Evolutionary conservation across 2,797 vertebrate genomes (phyloP).

Genomic region (Mus caroli): DNA sequence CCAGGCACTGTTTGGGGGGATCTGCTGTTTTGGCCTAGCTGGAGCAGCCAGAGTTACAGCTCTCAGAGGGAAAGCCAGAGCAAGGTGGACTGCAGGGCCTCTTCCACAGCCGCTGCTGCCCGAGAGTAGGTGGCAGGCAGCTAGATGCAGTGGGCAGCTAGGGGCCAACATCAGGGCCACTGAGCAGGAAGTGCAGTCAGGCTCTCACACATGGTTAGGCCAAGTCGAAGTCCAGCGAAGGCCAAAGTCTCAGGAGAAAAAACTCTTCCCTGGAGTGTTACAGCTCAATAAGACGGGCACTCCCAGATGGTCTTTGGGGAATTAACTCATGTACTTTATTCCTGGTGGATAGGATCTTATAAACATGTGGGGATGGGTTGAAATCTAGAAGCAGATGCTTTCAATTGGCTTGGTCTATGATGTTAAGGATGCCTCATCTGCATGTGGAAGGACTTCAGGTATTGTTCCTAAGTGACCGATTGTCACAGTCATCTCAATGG

Average conservation of each 20-base stretch:
- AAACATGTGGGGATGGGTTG: background rate
- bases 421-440: background rate
- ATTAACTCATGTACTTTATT: background rate
- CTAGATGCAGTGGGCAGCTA: background rate
- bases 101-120: background rate
- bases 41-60: background rate
- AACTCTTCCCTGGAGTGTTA: background rate
- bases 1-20: background rate
- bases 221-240: background rate
- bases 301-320: background rate
- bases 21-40: background rate
- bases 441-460: background rate
- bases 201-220: background rate
- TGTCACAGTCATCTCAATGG: background rate
- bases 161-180: background rate
- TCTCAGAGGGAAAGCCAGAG: background rate
- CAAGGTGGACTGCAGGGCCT: background rate
- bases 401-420: background rate
- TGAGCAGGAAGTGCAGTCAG: background rate
- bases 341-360: background rate
- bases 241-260: background rate
- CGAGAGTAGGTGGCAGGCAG: background rate
- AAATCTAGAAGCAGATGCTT: background rate
- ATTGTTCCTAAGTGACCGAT: background rate
- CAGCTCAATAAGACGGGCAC: background rate